Conservation (phyloP, 2,797 vertebrate species). For the Anabacerthia variegaticeps region DNA sequence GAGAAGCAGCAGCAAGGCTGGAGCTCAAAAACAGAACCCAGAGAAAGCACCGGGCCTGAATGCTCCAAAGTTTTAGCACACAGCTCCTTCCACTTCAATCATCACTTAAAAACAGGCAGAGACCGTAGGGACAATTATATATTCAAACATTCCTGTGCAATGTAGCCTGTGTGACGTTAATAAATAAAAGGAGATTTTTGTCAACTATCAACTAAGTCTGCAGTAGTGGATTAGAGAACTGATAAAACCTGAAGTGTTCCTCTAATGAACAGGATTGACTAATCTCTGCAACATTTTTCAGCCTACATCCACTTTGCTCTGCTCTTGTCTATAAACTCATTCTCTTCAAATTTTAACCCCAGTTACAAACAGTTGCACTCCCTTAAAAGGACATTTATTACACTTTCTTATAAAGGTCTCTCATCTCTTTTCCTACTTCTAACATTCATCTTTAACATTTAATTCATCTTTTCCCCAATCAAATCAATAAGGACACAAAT, state of each 20-base stretch:
- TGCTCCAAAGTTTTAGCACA: not conserved
- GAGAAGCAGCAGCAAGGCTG: not conserved
- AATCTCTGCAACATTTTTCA: not conserved
- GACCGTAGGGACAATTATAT: not conserved
- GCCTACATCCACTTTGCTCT: too few relatives aligned
- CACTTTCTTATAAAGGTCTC: too few relatives aligned
- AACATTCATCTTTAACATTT: not conserved
- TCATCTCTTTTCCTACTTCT: not conserved
- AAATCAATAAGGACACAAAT: constrained; percentile 18
- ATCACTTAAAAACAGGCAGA: not conserved
- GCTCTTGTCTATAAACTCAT: too few relatives aligned
- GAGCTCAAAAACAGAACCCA: not conserved
- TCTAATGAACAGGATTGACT: not conserved
- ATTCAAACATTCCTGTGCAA: not conserved
- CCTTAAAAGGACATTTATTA: too few relatives aligned
- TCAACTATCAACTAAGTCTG: not conserved
- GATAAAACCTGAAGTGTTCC: not conserved
- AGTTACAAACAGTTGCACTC: too few relatives aligned
- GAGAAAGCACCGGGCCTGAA: not conserved
- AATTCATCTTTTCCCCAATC: not conserved
- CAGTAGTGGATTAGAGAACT: not conserved
- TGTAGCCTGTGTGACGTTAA: not conserved
- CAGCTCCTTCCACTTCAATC: not conserved
- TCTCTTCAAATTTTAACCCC: too few relatives aligned
- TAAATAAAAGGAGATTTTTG: not conserved